Evolutionary conservation across 2,797 vertebrate genomes (phyloP), one percentile per base, ranked within the genome.

Genomic region (Acanthiza pusilla): DNA sequence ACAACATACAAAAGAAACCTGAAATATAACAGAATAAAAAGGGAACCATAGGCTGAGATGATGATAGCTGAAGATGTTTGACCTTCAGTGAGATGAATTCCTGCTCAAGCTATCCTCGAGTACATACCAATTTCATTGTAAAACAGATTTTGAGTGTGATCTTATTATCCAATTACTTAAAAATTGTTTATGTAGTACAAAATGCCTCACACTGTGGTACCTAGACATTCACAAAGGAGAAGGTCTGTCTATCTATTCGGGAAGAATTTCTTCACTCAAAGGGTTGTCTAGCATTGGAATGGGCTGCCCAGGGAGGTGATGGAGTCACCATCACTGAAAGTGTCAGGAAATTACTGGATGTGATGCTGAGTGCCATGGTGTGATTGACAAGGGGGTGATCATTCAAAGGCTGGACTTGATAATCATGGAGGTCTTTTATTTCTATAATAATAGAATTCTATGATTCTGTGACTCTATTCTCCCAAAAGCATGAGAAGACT

Each of bases 291-390:
- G 5, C 10, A 38, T 8, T 57, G 43, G n/a, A 82, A 55, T 19
- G 8, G 7, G 11, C 26, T 89, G 27, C 4, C 14, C 55, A 38
- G 27, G 42, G 7, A 82, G 26, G 9, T 26, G 8, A n/a, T 45
- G 38, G 23, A n/a, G 5, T 40, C 16, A 10, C 17, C 6, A 36
- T 16, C 22, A 13, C 23, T 38, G 16, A 32, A 50, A 68, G 1
- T 38, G 13, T 38, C 19, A 43, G 15, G 36, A 25, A 50, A 50
- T 3, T 2, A n/a, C 19, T 57, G 43, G 12, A 20, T 36, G 8
- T 29, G 36, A 5, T 63, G 34, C 15, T 67, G 0, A 0, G 14
- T 76, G 48, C 43, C 20, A 20, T 21, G 19, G 20, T 50, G 57
- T 50, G 11, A 3, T 75, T 48, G 26, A 36, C 30, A 55, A 32